Percentiles rank a stretch among this genome's conserved stretches.
Conservation (phyloP, 2,113 vertebrate genomes). For the Cercopithecus mona region DNA sequence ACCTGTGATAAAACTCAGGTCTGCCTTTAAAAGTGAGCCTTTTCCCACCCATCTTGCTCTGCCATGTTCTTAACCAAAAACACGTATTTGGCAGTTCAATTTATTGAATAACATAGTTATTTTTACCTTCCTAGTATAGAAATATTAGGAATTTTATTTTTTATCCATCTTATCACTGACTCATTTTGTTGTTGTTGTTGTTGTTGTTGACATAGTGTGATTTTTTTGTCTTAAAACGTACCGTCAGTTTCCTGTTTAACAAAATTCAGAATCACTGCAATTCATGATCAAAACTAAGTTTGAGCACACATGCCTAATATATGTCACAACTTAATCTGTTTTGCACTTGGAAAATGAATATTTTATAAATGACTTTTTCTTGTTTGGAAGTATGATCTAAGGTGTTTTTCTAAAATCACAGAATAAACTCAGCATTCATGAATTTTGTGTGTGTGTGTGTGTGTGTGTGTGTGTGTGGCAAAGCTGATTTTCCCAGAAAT, state of each 20-base stretch:
- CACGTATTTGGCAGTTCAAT: background rate
- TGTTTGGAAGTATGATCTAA: conserved; percentile 34
- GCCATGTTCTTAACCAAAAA: background rate
- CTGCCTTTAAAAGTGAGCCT: background rate
- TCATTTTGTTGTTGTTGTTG: background rate
- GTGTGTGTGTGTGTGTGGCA: background rate
- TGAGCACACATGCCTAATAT: background rate
- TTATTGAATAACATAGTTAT: background rate
- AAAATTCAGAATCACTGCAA: background rate
- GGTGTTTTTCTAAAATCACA: background rate
- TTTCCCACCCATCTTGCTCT: background rate
- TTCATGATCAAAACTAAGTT: conserved; percentile 22
- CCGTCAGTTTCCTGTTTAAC: background rate
- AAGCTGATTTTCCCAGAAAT: background rate
- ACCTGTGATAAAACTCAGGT: background rate
- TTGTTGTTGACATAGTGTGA: background rate
- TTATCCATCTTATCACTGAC: background rate
- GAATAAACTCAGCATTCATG: background rate
- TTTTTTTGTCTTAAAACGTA: background rate
- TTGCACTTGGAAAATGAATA: background rate
- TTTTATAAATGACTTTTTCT: background rate
- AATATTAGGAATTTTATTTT: background rate
- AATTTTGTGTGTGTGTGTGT: background rate
- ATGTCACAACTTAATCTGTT: background rate
- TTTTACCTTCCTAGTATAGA: background rate